phyloP scores from a whole-genome alignment of 2,888 invertebrate genomes.

The Tupiocoris notatus region DNA sequence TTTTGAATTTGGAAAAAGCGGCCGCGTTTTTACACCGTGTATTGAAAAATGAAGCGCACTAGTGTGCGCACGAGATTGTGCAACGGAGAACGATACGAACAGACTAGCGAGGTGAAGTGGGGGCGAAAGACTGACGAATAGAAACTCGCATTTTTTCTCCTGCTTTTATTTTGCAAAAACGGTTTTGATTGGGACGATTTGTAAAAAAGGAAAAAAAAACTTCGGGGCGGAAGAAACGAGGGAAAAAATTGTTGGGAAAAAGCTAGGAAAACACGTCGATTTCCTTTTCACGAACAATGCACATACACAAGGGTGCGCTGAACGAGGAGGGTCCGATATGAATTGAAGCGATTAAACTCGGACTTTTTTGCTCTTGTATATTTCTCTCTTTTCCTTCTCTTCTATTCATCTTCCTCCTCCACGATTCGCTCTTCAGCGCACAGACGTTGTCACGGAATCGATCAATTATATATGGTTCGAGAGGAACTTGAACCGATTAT shows the following conservation, averaged over 20 bases:
- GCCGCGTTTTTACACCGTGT: neutral
- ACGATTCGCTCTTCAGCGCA: neutral
- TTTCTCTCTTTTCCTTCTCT: no score
- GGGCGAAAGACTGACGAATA: neutral
- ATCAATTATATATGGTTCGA: no score
- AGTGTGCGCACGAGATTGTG: neutral
- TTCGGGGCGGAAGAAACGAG: neutral
- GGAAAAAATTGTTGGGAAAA: neutral
- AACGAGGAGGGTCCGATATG: neutral
- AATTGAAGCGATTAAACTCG: neutral
- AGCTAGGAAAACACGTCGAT: neutral
- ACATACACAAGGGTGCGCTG: neutral
- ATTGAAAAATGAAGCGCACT: neutral
- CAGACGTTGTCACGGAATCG: neutral
- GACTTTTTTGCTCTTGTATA: neutral
- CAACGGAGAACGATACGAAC: neutral
- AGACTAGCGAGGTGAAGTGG: neutral
- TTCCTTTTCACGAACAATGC: neutral
- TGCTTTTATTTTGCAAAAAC: neutral
- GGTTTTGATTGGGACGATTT: neutral
- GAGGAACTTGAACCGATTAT: no score
- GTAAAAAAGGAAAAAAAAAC: neutral
- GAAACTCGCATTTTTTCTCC: neutral
- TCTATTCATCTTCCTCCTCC: neutral
- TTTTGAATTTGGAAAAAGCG: constrained; percentile 26